A percentile compares a stretch with the other conserved stretches of the same genome.
phyloP scores from a whole-genome alignment of 2,888 invertebrate genomes.

The Temnothorax rugatulus region DNA sequence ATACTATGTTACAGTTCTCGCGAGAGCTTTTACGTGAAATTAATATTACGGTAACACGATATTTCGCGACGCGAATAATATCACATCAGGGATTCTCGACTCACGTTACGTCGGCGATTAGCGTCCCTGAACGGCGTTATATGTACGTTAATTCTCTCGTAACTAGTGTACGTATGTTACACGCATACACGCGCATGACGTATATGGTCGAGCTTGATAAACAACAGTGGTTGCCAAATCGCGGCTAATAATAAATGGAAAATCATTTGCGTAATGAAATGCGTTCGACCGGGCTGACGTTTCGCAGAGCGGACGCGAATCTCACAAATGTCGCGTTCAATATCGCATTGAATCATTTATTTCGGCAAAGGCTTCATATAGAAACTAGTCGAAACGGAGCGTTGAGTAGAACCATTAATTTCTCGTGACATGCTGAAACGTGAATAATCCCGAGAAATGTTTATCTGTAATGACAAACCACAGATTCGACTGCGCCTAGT shows the following conservation, averaged over 20 bases:
- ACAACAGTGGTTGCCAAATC: constrained; percentile 85
- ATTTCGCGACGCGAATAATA: constrained; percentile 45
- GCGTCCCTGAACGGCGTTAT: constrained; percentile 48
- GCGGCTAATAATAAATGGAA: constrained; percentile 83
- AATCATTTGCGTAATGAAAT: constrained; percentile 80
- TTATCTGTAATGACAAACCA: constrained; percentile 1
- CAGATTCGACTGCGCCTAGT: not conserved
- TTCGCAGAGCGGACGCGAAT: constrained; percentile 18
- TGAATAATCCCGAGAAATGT: constrained; percentile 11
- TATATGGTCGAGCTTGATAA: constrained; percentile 83
- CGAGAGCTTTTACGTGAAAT: constrained; percentile 38
- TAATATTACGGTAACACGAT: constrained; percentile 49
- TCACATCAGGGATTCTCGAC: constrained; percentile 49
- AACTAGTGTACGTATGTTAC: constrained; percentile 43
- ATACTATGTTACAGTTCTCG: constrained; percentile 17
- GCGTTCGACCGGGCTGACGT: constrained; percentile 31
- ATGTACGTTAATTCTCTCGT: constrained; percentile 63
- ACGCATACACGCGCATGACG: constrained; percentile 68
- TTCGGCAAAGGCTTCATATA: not conserved
- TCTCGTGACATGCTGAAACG: not conserved
- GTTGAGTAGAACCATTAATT: constrained; percentile 26
- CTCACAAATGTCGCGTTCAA: constrained; percentile 8
- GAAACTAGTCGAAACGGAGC: constrained; percentile 7
- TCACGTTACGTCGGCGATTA: constrained; percentile 43
- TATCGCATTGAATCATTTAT: not conserved